Evolutionary conservation across 2,888 invertebrate species (phyloP), one percentile per base, ranked within the genome.

Genomic region (Adineta ricciae): DNA sequence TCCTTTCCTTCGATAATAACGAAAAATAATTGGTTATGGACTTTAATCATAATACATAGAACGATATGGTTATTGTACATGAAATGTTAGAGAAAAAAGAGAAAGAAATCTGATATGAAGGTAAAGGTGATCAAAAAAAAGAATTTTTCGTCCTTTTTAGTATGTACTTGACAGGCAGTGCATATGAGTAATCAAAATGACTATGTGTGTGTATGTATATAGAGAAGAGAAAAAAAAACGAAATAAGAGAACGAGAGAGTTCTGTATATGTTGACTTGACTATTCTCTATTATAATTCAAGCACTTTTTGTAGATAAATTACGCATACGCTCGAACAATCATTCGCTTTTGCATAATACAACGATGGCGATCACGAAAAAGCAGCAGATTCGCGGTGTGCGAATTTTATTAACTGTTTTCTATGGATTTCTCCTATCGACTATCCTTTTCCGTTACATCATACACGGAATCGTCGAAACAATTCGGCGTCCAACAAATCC

Each of bases 341-440:
- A 41, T 73, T 73, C 41, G 38, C n/a, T 73, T 73, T 73, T 73
- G 11, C 24, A 36, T 36, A 73, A 24, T 50, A 73, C 46, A 38
- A 73, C 9, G 41, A 78, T 78, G 78, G n/a, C 24, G 11, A 2
- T 41, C 41, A 78, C 8, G 11, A 64, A 64, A 32, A 64, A 64
- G 19, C 64, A 64, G 5, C 64, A 64, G 32, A 78, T 78, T 41
- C 78, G 41, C n/a, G 41, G 78, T 38, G 8, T 41, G n/a, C 38
- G 78, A 78, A 78, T 78, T 41, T 41, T 78, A 41, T 78, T 78
- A 41, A 78, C 78, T 41, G 78, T 78, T 78, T 78, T 78, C 24
- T 41, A 78, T 78, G 78, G 78, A 78, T 78, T 78, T 38, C 78
- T 78, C 41, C 38, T 78, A 78, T 78, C 41, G 24, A 41, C n/a